Percentiles rank a stretch among this genome's conserved stretches.
phyloP scores from a whole-genome alignment of 2,113 vertebrate genomes.

The Pedetes capensis region DNA sequence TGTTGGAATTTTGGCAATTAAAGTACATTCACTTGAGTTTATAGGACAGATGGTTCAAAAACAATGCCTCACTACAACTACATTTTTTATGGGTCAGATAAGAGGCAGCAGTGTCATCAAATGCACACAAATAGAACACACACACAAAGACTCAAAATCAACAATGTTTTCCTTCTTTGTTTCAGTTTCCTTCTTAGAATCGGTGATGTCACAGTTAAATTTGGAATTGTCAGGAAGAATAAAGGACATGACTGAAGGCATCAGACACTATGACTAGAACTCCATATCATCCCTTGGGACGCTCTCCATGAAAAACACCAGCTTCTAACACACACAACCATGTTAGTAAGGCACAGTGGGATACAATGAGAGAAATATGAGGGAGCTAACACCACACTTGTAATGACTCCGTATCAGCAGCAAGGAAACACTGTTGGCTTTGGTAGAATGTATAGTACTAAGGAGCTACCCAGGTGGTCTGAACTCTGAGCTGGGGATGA shows the following conservation, averaged over 20 bases:
- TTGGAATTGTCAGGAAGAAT: neutral
- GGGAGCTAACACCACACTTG: neutral
- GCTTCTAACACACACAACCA: neutral
- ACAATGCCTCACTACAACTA: neutral
- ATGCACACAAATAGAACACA: neutral
- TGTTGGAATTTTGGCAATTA: neutral
- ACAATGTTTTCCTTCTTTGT: neutral
- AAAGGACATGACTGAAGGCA: neutral
- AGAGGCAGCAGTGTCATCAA: neutral
- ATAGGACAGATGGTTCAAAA: no score
- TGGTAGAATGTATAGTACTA: no score
- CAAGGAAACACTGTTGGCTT: neutral
- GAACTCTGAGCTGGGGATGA: neutral
- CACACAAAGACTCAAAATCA: neutral
- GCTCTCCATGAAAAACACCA: accelerated
- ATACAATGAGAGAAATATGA: neutral
- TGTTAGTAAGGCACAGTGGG: constrained; percentile 2
- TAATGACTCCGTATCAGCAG: neutral
- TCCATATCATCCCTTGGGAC: neutral
- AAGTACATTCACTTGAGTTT: neutral
- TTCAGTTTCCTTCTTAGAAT: neutral
- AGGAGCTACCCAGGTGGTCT: neutral
- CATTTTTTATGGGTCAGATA: accelerated
- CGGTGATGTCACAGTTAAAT: neutral
- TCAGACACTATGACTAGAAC: neutral